Conservation (phyloP, 2,888 invertebrate genomes). For the Holacanthella duospinosa region DNA sequence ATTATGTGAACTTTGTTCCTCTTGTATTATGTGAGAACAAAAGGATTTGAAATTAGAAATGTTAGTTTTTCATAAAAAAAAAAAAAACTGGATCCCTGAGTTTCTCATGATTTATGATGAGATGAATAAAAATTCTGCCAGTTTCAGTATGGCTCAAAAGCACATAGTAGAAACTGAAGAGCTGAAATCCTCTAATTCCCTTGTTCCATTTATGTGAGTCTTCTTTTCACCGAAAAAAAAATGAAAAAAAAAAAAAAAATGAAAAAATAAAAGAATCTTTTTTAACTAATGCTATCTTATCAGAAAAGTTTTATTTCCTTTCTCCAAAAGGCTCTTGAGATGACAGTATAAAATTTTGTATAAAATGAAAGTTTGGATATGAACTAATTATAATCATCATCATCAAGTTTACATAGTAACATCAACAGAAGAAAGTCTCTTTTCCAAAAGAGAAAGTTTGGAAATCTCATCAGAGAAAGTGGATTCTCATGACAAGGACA, state of each 20-base stretch:
- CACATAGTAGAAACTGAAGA: not conserved
- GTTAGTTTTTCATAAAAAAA: not conserved
- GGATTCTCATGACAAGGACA: not conserved
- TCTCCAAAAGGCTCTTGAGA: not conserved
- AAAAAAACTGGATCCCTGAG: not conserved
- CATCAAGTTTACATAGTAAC: not conserved
- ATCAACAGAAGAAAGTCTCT: slow-evolving; percentile 9
- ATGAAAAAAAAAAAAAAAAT: no score
- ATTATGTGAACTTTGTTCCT: not conserved
- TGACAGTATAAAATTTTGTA: not conserved
- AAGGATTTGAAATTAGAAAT: not conserved
- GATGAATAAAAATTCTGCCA: slow-evolving; percentile 18
- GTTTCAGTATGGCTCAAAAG: slow-evolving; percentile 7
- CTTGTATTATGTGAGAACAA: not conserved
- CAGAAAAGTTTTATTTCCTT: not conserved
- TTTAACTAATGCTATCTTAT: not conserved
- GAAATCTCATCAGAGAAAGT: slow-evolving; percentile 6
- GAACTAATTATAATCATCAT: slow-evolving; percentile 5
- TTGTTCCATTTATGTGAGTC: not conserved
- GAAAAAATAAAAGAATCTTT: not conserved
- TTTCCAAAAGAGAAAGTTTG: slow-evolving; percentile 11
- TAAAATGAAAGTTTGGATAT: slow-evolving; percentile 4
- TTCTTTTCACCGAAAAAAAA: not conserved
- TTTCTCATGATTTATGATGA: slow-evolving; percentile 21
- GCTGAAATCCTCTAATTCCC: not conserved